These are phyloP conservation scores for Sinodicranocentrus sp. DNA, from an alignment of 2,888 invertebrate genomes.

Conservation along the genomic window DNA sequence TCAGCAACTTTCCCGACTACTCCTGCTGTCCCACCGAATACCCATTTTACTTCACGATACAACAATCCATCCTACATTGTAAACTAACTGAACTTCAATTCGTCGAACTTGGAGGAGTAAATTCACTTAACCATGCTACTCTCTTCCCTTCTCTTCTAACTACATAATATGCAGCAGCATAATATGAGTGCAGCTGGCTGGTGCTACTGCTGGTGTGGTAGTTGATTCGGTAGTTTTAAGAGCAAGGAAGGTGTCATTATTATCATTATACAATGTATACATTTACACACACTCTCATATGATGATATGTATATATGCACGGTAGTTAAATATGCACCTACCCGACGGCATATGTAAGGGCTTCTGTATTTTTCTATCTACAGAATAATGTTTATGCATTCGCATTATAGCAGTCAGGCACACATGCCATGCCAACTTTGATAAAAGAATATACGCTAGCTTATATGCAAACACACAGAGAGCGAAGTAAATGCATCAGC, in stretches of 20 bases:
- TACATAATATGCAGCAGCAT: conserved; percentile 12
- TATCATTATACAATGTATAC: conserved; percentile 36
- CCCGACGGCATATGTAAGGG: background rate
- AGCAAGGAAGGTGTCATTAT: conserved; percentile 59
- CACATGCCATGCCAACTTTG: background rate
- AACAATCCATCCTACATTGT: background rate
- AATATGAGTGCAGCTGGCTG: conserved; percentile 45
- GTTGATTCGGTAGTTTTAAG: conserved; percentile 18
- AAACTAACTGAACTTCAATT: conserved; percentile 27
- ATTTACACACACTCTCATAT: background rate
- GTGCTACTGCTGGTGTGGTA: background rate
- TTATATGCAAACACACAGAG: too few relatives aligned
- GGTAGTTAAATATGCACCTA: conserved; percentile 36
- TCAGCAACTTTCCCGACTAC: conserved; percentile 19
- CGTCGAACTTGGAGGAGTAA: background rate
- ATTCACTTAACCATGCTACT: conserved; percentile 2
- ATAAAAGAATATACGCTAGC: background rate
- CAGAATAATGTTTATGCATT: background rate
- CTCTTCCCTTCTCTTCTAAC: conserved; percentile 1
- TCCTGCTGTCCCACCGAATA: conserved; percentile 15
- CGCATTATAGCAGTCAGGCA: background rate
- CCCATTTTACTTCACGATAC: background rate
- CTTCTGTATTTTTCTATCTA: background rate
- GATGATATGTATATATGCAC: conserved; percentile 5
- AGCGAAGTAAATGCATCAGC: background rate